Base-by-base conservation (phyloP, 2,888 invertebrate genomes). In the Nephrotoma appendiculata region DNA sequence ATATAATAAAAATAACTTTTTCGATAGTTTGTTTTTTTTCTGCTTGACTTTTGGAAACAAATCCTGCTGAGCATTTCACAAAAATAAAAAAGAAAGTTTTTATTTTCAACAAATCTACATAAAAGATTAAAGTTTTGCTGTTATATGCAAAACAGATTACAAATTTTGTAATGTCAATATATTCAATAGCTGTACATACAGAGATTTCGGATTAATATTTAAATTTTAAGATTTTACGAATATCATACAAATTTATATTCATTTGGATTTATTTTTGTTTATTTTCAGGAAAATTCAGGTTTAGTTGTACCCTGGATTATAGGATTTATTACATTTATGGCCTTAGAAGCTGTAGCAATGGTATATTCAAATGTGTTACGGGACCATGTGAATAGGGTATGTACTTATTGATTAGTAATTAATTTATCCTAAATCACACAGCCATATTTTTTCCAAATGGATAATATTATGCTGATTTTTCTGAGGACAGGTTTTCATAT, bases 381-480 rank as follows among this genome's bases (percentile, higher is more conserved):
- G 91, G 96, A 96, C 92, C 96, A 96, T 91, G 95, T 96, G 88
- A 96, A 96, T 92, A 95, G 94, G 93, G 96, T 96, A 92, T 94
- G 92, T 42, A 45, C 31, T 57, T 71, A 2, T 31, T 71, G 31
- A 31, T 3, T 31, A 31, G 31, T 31, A 31, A 3, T 31, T 31
- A 31, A 3, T 31, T 31, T 31, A 31, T 1, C 31, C 31, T 31
- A 31, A 31, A 31, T 31, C 31, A 31, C 31, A 31, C 31, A 31
- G 31, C 31, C 31, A 31, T 31, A 3, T 31, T 3, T 31, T 19
- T 2, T 31, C 2, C 31, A 31, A 31, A 31, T 31, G 1, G 31
- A 31, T 31, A 2, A 0, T 3, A 31, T 31, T 31, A 31, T 31
- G 0, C 2, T 31, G 31, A 31, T 31, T 1, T 31, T 31, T 31